phyloP scores from a whole-genome alignment of 53 echinoderm and acorn worm species.

The Apostichopus leukothele region DNA sequence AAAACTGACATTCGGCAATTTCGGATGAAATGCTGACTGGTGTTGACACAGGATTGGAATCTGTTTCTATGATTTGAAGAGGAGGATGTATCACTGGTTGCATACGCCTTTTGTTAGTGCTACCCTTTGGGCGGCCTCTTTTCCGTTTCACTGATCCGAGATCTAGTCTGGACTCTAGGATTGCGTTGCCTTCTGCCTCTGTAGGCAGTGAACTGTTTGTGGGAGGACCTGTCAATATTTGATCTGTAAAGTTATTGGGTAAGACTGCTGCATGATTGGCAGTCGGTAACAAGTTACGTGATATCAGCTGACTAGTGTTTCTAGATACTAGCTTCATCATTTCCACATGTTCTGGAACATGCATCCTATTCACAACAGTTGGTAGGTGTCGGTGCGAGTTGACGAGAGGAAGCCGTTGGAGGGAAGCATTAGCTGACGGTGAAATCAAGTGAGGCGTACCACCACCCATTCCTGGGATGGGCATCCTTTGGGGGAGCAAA shows the following conservation, averaged over 20 bases:
- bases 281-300: not conserved
- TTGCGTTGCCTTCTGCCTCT: not conserved
- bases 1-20: conserved; percentile 55
- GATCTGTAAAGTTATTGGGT: not conserved
- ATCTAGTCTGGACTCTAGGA: not conserved
- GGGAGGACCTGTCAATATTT: conserved; percentile 4
- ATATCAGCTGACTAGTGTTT: not conserved
- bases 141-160: conserved; percentile 8
- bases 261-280: not conserved
- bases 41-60: not conserved
- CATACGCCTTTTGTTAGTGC: conserved; percentile 28
- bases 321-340: conserved; percentile 17
- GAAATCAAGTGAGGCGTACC: not conserved
- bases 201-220: too few species aligned
- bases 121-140: conserved; percentile 41
- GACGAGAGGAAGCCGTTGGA: not conserved
- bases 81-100: not conserved
- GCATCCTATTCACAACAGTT: not conserved
- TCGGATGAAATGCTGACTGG: conserved; percentile 11
- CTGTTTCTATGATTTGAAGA: not conserved
- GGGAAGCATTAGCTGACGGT: not conserved
- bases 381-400: not conserved
- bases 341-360: not conserved
- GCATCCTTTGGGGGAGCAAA: conserved; percentile 1
- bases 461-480: not conserved